phyloP scores from a whole-genome alignment of 2,113 vertebrate species.

The Aptenodytes forsteri region DNA sequence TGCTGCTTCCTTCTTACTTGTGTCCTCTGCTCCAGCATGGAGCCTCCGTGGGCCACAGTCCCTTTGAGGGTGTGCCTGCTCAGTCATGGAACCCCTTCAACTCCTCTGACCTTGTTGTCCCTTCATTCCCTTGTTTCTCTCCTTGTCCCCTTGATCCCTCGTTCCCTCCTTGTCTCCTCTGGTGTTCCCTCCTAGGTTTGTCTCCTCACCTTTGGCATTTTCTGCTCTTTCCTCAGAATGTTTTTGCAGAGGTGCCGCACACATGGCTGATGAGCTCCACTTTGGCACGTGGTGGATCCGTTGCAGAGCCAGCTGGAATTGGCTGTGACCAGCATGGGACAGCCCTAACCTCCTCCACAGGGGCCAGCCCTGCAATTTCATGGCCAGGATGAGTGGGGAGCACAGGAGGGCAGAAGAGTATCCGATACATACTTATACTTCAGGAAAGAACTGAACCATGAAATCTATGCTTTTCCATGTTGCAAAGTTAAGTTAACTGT shows the following conservation, averaged over 20 bases:
- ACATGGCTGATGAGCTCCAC: accelerated
- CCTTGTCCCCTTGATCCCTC: not conserved
- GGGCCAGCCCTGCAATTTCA: not conserved
- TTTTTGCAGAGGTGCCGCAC: accelerated
- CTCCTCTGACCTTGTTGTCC: not conserved
- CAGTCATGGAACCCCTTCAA: not conserved
- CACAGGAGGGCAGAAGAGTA: not conserved
- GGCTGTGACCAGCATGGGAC: not conserved
- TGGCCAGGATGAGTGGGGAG: not conserved
- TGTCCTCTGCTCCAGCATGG: not conserved
- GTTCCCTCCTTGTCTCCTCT: not conserved
- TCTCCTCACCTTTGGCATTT: not conserved
- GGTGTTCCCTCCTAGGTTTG: not conserved
- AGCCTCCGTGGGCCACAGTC: not conserved
- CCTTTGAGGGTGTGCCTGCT: not conserved
- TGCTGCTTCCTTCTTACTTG: not conserved
- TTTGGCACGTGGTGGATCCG: accelerated
- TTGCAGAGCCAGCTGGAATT: not conserved
- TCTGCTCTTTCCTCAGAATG: not conserved
- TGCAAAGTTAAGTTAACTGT: not conserved
- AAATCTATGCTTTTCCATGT: not conserved
- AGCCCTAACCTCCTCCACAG: not conserved
- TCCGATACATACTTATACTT: not conserved
- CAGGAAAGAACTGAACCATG: not conserved
- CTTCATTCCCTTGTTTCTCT: not conserved